Evolutionary conservation across 2,888 invertebrate genomes (phyloP), one percentile per base, ranked within the genome.

Genomic region (Drosophila anomalipes): DNA sequence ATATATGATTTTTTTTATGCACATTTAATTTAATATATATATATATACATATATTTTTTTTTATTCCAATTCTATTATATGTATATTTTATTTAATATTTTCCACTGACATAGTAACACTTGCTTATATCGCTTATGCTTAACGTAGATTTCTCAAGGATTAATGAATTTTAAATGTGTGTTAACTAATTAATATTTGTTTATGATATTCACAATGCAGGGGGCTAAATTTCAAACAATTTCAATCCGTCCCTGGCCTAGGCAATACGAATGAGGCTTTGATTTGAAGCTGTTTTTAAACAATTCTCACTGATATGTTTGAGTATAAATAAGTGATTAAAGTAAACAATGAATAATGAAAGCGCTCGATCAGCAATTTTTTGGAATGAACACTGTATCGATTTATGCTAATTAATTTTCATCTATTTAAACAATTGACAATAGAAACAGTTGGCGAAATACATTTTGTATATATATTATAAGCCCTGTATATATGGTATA

Each of bases 221-320:
- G 26, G 37, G 51, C 47, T 56, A 41, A 58, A 57, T 66, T 52
- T 35, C 22, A 44, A 16, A 44, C 54, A 51, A 32, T 44, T 61
- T 56, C 6, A 57, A 62, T 62, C 58, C 35, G 19, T 32, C 33
- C 52, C 37, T 57, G 47, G 47, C 68, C 37, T 66, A 68, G 75
- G 51, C 62, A 70, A 68, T 83, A 61, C n/a, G 30, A 61, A 66
- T 79, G 60, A 62, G n/a, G 59, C 56, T 74, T 78, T 74, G 54
- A 81, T 72, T 73, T 62, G n/a, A 59, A 33, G 59, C 49, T 54
- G 30, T 53, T 73, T 51, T 51, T 74, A 75, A 78, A 65, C 52
- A 75, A 65, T 68, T 74, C 59, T 69, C 75, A 78, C 57, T 86
- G 87, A 86, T 86, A 86, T 86, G 85, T 86, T 73, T 65, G 53